phyloP scores from a whole-genome alignment of 2,797 vertebrate genomes.

The Trachops cirrhosus region DNA sequence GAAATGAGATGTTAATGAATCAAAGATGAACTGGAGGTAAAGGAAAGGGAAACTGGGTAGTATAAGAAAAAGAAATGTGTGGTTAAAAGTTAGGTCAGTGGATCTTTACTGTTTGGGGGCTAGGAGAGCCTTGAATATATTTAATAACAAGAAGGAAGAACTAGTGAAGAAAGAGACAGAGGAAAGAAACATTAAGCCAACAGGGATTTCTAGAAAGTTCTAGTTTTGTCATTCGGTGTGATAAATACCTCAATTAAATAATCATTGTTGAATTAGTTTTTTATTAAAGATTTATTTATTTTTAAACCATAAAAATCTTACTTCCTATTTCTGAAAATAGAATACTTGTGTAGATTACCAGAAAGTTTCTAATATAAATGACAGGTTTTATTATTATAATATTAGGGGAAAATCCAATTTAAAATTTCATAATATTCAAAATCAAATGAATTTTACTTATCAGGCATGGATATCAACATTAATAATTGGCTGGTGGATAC shows the following conservation, averaged over 20 bases:
- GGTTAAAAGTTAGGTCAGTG: not conserved
- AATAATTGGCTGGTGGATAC: not conserved
- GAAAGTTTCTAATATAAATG: not conserved
- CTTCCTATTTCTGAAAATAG: not conserved
- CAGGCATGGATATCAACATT: not conserved
- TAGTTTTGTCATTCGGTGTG: not conserved
- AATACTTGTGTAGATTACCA: not conserved
- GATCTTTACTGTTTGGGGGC: not conserved
- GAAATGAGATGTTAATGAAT: not conserved
- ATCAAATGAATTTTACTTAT: not conserved
- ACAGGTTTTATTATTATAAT: not conserved
- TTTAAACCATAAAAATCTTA: not conserved
- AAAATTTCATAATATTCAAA: not conserved
- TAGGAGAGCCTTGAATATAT: not conserved
- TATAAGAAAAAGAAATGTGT: not conserved
- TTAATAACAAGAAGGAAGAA: not conserved
- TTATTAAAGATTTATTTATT: not conserved
- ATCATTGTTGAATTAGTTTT: not conserved
- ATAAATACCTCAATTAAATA: not conserved
- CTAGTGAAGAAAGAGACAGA: not conserved
- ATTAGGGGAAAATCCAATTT: not conserved
- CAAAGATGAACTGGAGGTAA: not conserved
- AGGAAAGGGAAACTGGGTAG: not conserved
- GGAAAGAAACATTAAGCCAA: not conserved
- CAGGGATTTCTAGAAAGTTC: not conserved